Evolutionary conservation across 2,888 invertebrate species (phyloP).

Genomic region (Hartigia nigra): DNA sequence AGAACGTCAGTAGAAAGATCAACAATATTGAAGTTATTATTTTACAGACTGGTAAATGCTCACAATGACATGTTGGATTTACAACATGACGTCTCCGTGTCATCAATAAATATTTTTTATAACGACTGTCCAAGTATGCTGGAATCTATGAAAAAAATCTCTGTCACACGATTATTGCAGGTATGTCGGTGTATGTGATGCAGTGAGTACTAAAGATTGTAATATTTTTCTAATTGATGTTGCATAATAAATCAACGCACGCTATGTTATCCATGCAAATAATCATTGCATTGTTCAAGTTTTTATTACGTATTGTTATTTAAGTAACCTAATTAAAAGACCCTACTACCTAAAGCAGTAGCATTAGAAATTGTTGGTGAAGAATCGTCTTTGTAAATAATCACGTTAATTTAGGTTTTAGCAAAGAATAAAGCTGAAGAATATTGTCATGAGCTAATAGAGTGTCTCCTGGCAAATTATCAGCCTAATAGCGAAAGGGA

Average conservation of each 20-base stretch:
- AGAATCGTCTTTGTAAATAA: slow-evolving; percentile 9
- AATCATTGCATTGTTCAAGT: slow-evolving; percentile 8
- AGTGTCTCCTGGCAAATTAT: slow-evolving; percentile 76
- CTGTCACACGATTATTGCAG: slow-evolving; percentile 80
- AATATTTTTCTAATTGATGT: not conserved
- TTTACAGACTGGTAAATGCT: slow-evolving; percentile 72
- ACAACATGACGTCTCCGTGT: slow-evolving; percentile 70
- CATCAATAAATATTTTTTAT: slow-evolving; percentile 75
- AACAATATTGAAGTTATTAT: not conserved
- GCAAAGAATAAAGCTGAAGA: slow-evolving; percentile 77
- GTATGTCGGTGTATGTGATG: slow-evolving; percentile 59
- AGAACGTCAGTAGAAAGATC: not conserved
- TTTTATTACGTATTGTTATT: not conserved
- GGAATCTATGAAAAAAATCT: slow-evolving; percentile 77
- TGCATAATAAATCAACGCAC: not conserved
- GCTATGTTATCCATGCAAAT: not conserved
- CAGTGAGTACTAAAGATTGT: not conserved
- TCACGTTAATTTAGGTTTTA: slow-evolving; percentile 66
- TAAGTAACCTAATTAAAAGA: not conserved
- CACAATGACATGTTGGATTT: slow-evolving; percentile 74
- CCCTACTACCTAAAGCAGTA: not conserved
- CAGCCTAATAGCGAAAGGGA: slow-evolving; percentile 70
- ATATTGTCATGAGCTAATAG: slow-evolving; percentile 78
- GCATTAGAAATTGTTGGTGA: not conserved
- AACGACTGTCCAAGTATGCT: slow-evolving; percentile 81